Percentiles rank a stretch among this genome's conserved stretches.
Evolutionary conservation across 2,797 vertebrate species (phyloP).

Genomic region (Anableps anableps): DNA sequence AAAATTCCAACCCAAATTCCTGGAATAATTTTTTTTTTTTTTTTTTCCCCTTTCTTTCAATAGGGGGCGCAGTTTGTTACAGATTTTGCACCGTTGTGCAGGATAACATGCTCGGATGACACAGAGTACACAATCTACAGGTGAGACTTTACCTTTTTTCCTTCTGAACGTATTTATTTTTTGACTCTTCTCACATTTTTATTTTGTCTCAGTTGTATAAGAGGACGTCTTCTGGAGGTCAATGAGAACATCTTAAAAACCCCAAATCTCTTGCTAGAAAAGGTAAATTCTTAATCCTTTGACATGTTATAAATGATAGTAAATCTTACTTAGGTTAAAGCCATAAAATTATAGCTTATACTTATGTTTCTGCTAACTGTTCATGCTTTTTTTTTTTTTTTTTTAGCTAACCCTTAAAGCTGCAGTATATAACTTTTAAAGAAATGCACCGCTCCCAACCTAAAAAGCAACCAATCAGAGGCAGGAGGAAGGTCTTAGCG

Average conservation of each 20-base stretch:
- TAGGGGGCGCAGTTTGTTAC: slow-evolving; percentile 95
- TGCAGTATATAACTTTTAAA: no score
- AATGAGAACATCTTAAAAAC: slow-evolving; percentile 92
- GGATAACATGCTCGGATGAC: slow-evolving; percentile 91
- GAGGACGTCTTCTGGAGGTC: slow-evolving; percentile 95
- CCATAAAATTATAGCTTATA: background rate
- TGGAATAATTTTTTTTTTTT: no score
- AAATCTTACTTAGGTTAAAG: no score
- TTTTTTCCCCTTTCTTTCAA: background rate
- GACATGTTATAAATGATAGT: background rate
- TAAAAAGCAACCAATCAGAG: no score
- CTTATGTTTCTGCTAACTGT: background rate
- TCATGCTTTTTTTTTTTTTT: background rate
- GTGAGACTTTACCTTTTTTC: slow-evolving; percentile 66
- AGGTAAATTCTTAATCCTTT: slow-evolving; percentile 79
- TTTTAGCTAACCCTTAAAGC: background rate
- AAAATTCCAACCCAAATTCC: background rate
- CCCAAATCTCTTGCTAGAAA: slow-evolving; percentile 89
- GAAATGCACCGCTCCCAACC: no score
- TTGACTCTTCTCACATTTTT: background rate
- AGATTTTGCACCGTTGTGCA: slow-evolving; percentile 94
- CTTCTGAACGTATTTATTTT: background rate
- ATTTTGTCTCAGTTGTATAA: slow-evolving; percentile 86
- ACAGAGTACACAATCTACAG: slow-evolving; percentile 95
- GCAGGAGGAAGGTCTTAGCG: no score